Conservation (phyloP, 2,113 vertebrate species). For the Oostethus manadensis region DNA sequence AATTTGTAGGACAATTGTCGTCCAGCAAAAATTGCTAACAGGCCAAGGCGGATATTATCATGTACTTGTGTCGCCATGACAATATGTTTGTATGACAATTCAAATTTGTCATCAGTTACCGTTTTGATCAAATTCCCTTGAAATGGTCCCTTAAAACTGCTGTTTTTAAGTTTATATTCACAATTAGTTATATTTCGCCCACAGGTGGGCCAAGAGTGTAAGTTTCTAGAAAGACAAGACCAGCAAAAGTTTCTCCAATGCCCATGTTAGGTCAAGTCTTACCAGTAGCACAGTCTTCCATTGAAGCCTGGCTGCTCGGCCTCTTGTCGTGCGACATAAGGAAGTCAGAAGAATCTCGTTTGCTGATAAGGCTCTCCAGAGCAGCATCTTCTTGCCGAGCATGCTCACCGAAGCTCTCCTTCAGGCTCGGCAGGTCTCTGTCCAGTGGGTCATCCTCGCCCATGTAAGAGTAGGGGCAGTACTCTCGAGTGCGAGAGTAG, state of each 20-base stretch:
- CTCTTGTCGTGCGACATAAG: slow-evolving; percentile 71
- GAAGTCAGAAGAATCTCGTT: slow-evolving; percentile 71
- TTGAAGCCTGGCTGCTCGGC: slow-evolving; percentile 58
- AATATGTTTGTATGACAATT: too few relatives aligned
- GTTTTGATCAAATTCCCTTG: too few relatives aligned
- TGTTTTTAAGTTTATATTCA: too few relatives aligned
- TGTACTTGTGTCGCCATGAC: too few relatives aligned
- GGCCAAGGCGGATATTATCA: too few relatives aligned
- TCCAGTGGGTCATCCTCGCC: slow-evolving; percentile 83
- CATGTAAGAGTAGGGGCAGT: slow-evolving; percentile 86
- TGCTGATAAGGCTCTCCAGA: slow-evolving; percentile 69
- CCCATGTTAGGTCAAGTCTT: slow-evolving; percentile 9
- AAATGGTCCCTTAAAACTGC: too few relatives aligned
- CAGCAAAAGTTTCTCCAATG: background rate
- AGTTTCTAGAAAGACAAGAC: background rate
- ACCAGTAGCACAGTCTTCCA: slow-evolving; percentile 72
- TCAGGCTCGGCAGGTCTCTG: slow-evolving; percentile 66
- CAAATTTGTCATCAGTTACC: too few relatives aligned
- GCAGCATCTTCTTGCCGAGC: slow-evolving; percentile 58
- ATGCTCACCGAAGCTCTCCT: slow-evolving; percentile 44
- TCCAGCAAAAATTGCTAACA: too few relatives aligned
- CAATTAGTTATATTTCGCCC: too few relatives aligned
- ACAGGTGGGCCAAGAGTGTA: too few relatives aligned
- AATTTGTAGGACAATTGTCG: too few relatives aligned
- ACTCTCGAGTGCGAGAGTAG: slow-evolving; percentile 86